phyloP scores from a whole-genome alignment of 2,113 vertebrate species.

The Nymphicus hollandicus region DNA sequence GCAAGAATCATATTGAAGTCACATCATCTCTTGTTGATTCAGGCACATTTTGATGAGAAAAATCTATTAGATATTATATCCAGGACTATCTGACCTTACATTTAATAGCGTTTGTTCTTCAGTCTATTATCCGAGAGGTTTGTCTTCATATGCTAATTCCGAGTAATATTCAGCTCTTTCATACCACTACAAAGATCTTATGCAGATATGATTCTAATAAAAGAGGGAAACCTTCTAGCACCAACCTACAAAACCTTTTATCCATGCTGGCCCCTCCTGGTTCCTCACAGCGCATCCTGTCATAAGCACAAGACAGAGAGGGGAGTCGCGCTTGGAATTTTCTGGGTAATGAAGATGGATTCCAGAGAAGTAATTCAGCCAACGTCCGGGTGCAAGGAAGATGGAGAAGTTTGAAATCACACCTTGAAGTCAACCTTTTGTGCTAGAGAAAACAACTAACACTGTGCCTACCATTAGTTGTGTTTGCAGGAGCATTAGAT shows the following conservation, averaged over 20 bases:
- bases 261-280: background rate
- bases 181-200: background rate
- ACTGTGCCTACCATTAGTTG: background rate
- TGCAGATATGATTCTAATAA: background rate
- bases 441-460: background rate
- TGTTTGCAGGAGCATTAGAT: background rate
- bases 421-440: background rate
- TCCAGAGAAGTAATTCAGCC: background rate
- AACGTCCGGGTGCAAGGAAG: background rate
- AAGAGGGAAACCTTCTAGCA: background rate
- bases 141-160: background rate
- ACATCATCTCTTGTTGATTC: background rate
- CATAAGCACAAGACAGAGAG: background rate
- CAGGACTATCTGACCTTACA: background rate
- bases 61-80: background rate
- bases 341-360: background rate
- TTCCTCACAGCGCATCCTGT: background rate
- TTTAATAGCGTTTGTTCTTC: background rate
- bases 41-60: conserved; percentile 15
- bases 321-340: background rate
- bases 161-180: background rate
- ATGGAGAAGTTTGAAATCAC: background rate
- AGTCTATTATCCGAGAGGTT: background rate
- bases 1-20: background rate
- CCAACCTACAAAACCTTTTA: background rate